Conservation (phyloP, 2,888 invertebrate genomes). For the Stictocephala bisonia region DNA sequence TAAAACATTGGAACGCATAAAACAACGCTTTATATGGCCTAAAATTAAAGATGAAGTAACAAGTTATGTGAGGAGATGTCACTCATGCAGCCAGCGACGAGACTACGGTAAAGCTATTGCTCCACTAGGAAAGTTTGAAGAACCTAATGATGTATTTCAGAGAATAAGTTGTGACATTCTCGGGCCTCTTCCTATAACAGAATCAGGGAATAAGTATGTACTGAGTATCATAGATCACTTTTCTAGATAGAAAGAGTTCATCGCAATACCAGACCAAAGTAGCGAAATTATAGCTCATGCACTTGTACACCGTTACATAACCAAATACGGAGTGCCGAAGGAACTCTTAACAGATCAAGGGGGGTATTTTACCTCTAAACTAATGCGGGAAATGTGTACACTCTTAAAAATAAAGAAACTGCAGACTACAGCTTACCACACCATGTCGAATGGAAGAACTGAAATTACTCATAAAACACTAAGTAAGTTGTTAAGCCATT, state of each 20-base stretch:
- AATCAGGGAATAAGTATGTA: slow-evolving; percentile 61
- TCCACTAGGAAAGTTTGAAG: slow-evolving; percentile 61
- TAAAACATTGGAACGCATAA: slow-evolving; percentile 55
- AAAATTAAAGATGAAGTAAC: slow-evolving; percentile 61
- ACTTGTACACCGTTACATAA: slow-evolving; percentile 60
- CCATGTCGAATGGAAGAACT: slow-evolving; percentile 60
- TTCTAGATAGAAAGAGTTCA: slow-evolving; percentile 58
- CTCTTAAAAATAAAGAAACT: slow-evolving; percentile 22
- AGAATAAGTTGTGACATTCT: slow-evolving; percentile 61
- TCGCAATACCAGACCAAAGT: slow-evolving; percentile 61
- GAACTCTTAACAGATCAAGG: no score
- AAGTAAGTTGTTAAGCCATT: slow-evolving; percentile 60
- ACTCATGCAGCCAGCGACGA: slow-evolving; percentile 61
- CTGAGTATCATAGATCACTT: slow-evolving; percentile 60
- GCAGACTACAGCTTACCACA: slow-evolving; percentile 59
- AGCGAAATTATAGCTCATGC: slow-evolving; percentile 60
- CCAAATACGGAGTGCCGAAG: slow-evolving; percentile 62
- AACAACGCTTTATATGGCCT: slow-evolving; percentile 59
- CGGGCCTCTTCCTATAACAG: slow-evolving; percentile 60
- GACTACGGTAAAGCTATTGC: slow-evolving; percentile 51
- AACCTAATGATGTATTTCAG: slow-evolving; percentile 57
- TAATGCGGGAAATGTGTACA: slow-evolving; percentile 54
- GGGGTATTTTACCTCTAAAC: no score
- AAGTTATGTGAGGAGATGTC: slow-evolving; percentile 59
- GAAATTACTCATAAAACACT: slow-evolving; percentile 61